phyloP scores from a whole-genome alignment of 2,113 vertebrate genomes.

The Heterotilapia buettikoferi region DNA sequence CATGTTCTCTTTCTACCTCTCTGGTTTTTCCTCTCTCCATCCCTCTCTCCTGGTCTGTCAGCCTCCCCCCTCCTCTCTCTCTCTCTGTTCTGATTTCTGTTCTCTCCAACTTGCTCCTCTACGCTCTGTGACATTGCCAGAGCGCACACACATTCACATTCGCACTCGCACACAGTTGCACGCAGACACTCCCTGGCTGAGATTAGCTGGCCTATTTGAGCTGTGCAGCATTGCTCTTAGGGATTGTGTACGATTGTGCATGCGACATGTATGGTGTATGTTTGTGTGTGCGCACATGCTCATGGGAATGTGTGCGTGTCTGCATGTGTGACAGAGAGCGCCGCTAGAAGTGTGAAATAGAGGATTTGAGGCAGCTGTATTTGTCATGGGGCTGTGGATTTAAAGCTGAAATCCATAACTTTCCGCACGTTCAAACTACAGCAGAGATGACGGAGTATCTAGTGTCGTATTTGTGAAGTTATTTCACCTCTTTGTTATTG shows the following conservation, averaged over 20 bases:
- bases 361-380: slow-evolving; percentile 51
- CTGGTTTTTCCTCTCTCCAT: slow-evolving; percentile 15
- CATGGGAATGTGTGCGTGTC: not conserved
- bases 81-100: slow-evolving; percentile 1
- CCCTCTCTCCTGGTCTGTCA: slow-evolving; percentile 27
- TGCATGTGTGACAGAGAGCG: slow-evolving; percentile 3
- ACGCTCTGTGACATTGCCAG: slow-evolving; percentile 50
- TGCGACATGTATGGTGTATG: slow-evolving; percentile 14
- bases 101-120: slow-evolving; percentile 6
- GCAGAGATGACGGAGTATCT: not conserved
- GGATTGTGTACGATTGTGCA: slow-evolving; percentile 39
- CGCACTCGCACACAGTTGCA: slow-evolving; percentile 4
- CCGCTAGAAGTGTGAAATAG: slow-evolving; percentile 52
- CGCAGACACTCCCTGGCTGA: slow-evolving; percentile 35
- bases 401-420: slow-evolving; percentile 46
- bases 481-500: not conserved
- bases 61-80: not conserved
- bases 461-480: not conserved
- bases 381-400: slow-evolving; percentile 51
- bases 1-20: slow-evolving; percentile 20
- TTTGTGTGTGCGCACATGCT: not conserved
- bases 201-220: slow-evolving; percentile 66
- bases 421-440: slow-evolving; percentile 27
- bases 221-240: slow-evolving; percentile 48
- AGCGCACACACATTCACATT: not conserved